These are phyloP conservation scores for Apoda limacodes DNA, from an alignment of 2,888 invertebrate species.

Conservation along the genomic window DNA sequence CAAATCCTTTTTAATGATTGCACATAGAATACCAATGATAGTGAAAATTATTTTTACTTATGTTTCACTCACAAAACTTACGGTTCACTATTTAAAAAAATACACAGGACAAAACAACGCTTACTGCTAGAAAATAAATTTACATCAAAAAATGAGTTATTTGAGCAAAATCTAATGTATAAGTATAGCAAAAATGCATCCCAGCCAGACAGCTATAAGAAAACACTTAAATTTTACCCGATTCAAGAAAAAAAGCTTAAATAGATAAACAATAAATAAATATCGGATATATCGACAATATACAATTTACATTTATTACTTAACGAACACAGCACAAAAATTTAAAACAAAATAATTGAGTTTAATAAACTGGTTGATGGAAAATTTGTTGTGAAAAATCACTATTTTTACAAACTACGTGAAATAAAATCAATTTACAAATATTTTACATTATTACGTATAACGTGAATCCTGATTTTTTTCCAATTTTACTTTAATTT, in stretches of 20 bases:
- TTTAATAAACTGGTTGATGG: slow-evolving; percentile 52
- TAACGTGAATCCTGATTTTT: slow-evolving; percentile 64
- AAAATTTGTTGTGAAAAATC: slow-evolving; percentile 47
- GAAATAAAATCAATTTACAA: slow-evolving; percentile 61
- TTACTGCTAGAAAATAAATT: slow-evolving; percentile 45
- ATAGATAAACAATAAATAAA: slow-evolving; percentile 66
- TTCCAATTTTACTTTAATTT: no score
- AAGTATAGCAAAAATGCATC: slow-evolving; percentile 41
- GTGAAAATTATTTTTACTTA: no score
- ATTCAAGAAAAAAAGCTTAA: slow-evolving; percentile 31
- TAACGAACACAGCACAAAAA: slow-evolving; percentile 68
- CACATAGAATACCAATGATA: no score
- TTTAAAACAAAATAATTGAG: slow-evolving; percentile 37
- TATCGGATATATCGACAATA: slow-evolving; percentile 63
- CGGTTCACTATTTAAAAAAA: slow-evolving; percentile 21
- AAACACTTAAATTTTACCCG: slow-evolving; percentile 31
- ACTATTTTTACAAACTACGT: slow-evolving; percentile 56
- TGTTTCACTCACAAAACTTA: slow-evolving; percentile 1
- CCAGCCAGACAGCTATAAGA: slow-evolving; percentile 55
- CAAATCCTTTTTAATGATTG: no score
- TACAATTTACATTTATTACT: slow-evolving; percentile 62
- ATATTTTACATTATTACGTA: slow-evolving; percentile 63
- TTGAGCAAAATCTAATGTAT: slow-evolving; percentile 56
- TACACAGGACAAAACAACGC: slow-evolving; percentile 32
- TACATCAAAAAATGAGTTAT: slow-evolving; percentile 42